Evolutionary conservation across 2,888 invertebrate species (phyloP), one percentile per base, ranked within the genome.

Genomic region (Tortricodes alternella): DNA sequence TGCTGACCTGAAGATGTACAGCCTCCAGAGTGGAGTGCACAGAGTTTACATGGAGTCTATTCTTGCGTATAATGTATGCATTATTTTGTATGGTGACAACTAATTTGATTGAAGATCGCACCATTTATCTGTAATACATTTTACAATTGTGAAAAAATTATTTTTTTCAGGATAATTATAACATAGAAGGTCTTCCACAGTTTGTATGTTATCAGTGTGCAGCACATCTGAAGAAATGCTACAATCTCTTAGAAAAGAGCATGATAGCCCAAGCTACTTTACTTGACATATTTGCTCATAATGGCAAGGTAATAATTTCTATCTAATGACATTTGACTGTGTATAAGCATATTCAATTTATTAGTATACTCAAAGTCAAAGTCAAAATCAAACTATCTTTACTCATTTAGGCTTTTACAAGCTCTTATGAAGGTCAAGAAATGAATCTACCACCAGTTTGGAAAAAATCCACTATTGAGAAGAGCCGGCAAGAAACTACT

Each of bases 201-300:
- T 74, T 61, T 56, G 60, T 72, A 1, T 78, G 78, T 56, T 75
- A 67, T 37, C 62, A 68, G 50, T 78, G 78, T 62, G 65, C 66
- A 19, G 66, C 67, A 6, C 39, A 44, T n/a, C 52, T 77, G 0
- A 32, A 62, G 1, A 73, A 68, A 53, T 70, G 65, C 46, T 60
- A 71, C 35, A 66, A 62, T 19, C 61, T 78, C 3, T 48, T 72
- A 7, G 66, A 73, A 50, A 76, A 66, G 48, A 72, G 73, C 55
- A 59, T 65, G 53, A 55, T 59, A 6, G 61, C 72, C 2, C 70
- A 75, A 43, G 61, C 69, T 2, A 70, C 66, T 18, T 52, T 78
- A 29, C 58, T 70, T 4, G 70, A 76, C 46, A 68, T 78, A 49
- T 74, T 73, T 61, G 63, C 63, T 5, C 57, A 67, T 23, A 62